These are phyloP conservation scores for Epistrophe grossulariae DNA, from an alignment of 2,888 invertebrate genomes.

Conservation along the genomic window DNA sequence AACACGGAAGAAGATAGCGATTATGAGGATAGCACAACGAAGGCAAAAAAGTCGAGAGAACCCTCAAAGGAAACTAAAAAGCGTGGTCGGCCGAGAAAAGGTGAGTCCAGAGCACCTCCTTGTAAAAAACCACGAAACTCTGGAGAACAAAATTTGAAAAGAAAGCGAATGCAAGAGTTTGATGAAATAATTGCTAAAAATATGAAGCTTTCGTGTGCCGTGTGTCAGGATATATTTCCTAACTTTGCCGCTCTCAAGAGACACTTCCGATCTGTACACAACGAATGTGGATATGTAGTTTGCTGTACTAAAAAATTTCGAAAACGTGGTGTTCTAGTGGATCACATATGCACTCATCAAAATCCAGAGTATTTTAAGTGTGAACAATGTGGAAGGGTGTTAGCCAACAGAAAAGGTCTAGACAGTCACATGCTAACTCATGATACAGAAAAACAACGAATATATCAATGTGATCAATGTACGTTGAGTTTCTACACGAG, in stretches of 20 bases:
- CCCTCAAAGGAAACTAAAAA: constrained; percentile 16
- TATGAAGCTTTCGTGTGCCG: constrained; percentile 80
- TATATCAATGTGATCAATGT: constrained; percentile 80
- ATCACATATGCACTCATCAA: constrained; percentile 81
- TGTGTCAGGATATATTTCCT: constrained; percentile 78
- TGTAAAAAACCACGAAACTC: constrained; percentile 44
- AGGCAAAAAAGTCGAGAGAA: background rate
- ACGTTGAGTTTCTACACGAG: constrained; percentile 80
- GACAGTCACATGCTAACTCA: constrained; percentile 80
- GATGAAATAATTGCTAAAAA: constrained; percentile 79
- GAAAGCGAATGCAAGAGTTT: constrained; percentile 77
- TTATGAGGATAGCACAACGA: constrained; percentile 34
- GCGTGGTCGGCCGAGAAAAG: constrained; percentile 55
- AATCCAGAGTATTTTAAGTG: constrained; percentile 82
- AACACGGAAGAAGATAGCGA: constrained; percentile 63
- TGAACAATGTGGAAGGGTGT: constrained; percentile 78
- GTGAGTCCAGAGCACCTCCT: background rate
- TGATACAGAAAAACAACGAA: constrained; percentile 78
- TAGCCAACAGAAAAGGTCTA: constrained; percentile 79
- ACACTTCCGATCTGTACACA: constrained; percentile 79
- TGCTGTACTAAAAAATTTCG: constrained; percentile 81
- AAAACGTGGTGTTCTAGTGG: constrained; percentile 80
- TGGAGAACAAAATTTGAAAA: constrained; percentile 43
- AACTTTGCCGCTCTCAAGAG: constrained; percentile 78
- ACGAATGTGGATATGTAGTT: constrained; percentile 80